Percentiles rank a stretch among this genome's conserved stretches.
These are phyloP conservation scores for Oriolus oriolus DNA, from an alignment of 2,113 vertebrate species.

Conservation along the genomic window DNA sequence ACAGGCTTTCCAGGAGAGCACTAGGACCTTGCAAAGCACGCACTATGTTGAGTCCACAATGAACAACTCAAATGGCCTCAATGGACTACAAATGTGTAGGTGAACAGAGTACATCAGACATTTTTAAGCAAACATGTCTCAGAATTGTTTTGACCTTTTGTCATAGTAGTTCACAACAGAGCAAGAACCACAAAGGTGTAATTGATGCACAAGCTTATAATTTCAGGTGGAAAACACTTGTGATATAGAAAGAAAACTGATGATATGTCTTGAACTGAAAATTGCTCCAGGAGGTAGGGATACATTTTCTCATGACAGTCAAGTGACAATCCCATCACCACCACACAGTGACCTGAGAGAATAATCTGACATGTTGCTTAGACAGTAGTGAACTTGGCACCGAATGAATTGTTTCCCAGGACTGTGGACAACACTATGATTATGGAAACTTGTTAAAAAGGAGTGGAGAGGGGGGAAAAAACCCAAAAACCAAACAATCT, in stretches of 20 bases:
- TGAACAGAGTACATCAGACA: background rate
- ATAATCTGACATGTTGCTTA: background rate
- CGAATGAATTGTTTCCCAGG: background rate
- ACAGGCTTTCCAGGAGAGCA: background rate
- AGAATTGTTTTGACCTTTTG: background rate
- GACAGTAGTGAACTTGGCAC: background rate
- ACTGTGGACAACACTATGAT: background rate
- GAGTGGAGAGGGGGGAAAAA: rapidly evolving
- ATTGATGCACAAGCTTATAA: background rate
- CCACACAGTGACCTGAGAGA: background rate
- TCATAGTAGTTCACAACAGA: background rate
- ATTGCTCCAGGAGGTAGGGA: background rate
- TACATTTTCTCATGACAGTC: background rate
- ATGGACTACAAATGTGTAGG: background rate
- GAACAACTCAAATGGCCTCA: background rate
- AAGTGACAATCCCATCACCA: background rate
- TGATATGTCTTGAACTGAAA: background rate
- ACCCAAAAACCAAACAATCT: background rate
- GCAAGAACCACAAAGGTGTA: background rate
- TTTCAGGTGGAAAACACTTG: background rate
- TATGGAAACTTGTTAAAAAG: background rate
- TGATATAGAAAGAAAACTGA: background rate
- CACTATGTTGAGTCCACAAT: background rate
- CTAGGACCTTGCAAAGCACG: background rate
- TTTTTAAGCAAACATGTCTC: background rate